Percentiles rank a stretch among this genome's conserved stretches.
phyloP scores from a whole-genome alignment of 2,797 vertebrate species.

The Notamacropus eugenii region DNA sequence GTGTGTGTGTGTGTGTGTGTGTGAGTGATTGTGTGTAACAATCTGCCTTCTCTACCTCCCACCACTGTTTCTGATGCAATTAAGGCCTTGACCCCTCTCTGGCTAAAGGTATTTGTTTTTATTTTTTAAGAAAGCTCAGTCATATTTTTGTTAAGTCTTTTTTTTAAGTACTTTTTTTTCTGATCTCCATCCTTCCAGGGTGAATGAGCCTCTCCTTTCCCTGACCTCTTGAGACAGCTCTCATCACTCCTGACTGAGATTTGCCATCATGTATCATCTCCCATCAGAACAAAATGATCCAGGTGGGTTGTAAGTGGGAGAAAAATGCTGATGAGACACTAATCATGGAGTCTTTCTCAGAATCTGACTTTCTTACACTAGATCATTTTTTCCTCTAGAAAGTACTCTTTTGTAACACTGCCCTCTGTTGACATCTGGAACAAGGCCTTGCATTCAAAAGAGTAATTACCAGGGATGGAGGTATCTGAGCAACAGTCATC shows the following conservation, averaged over 20 bases:
- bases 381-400: not conserved
- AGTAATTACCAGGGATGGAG: conserved; percentile 15
- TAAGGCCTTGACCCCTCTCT: not conserved
- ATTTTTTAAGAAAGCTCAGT: not conserved
- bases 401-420: not conserved
- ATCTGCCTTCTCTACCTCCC: not conserved
- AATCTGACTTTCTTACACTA: not conserved
- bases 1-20: not conserved
- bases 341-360: not conserved
- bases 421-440: not conserved
- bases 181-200: not conserved
- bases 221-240: not conserved
- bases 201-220: not conserved
- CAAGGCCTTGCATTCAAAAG: not conserved
- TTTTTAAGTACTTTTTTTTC: not conserved
- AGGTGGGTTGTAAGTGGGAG: not conserved
- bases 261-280: not conserved
- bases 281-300: not conserved
- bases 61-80: not conserved
- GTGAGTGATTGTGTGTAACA: too few species aligned
- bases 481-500: conserved; percentile 11
- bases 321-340: not conserved
- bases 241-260: not conserved
- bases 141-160: not conserved
- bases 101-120: not conserved